Base-by-base conservation (phyloP, 1,140 invertebrate genomes). In the Leptonema lineaticorne region DNA sequence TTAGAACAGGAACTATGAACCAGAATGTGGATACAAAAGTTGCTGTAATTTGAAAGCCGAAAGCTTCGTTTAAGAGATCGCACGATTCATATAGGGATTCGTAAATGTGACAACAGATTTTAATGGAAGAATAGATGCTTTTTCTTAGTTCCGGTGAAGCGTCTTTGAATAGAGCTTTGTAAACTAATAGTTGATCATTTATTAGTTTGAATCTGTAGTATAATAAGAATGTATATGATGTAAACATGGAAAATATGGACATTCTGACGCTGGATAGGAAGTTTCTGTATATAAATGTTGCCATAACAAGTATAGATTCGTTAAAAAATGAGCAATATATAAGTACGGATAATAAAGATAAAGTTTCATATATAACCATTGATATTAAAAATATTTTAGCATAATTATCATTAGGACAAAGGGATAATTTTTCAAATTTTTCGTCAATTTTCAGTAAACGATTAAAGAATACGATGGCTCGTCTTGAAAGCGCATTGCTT, bases 141-240 rank as follows among this genome's bases (percentile, higher is more conserved):
- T 37, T 59, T 9, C 18, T 29, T n/a, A 59, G 18, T n/a, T 16
- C 16, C 18, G 30, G 30, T 2, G 57, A 59, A 18, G 57, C 57
- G 6, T 59, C 57, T 37, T 22, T 22, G 28, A 28, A 59, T 16
- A 59, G 9, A 18, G 26, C n/a, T 37, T 59, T 59, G 57, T 59
- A 59, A 1, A 37, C 26, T 1, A 22, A 2, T 4, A 59, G 24
- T 33, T 59, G 57, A 28, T 59, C 28, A 20, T 59, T 59, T 22
- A 59, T 33, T 18, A 59, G 4, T 18, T 59, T 59, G 30, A 59
- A 59, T 33, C 57, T 59, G 30, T 59, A 33, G 30, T 59, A 59
- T 3, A 59, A 1, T 37, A 59, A 20, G 11, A 33, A 59, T 7
- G 57, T 37, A 16, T 59, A 59, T 18, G 57, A n/a, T 16, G 28